These are phyloP conservation scores for Drosophila equinoxialis DNA, from an alignment of 1,140 invertebrate genomes.

Conservation along the genomic window DNA sequence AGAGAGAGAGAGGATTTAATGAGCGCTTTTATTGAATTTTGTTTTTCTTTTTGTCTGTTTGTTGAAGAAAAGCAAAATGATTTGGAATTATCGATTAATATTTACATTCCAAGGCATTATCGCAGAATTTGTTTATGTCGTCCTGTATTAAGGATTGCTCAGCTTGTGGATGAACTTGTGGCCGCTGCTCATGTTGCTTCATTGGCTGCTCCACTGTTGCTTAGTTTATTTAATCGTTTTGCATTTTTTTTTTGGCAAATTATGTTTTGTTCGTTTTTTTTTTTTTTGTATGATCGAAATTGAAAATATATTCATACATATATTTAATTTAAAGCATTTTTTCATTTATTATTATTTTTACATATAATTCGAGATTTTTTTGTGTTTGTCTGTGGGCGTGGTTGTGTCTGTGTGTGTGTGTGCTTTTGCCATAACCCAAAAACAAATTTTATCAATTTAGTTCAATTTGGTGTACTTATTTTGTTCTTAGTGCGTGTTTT, in stretches of 20 bases:
- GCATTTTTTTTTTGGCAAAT: constrained; percentile 45
- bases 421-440: constrained; percentile 41
- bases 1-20: not conserved
- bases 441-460: constrained; percentile 17
- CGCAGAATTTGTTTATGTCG: constrained; percentile 90
- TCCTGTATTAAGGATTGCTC: constrained; percentile 85
- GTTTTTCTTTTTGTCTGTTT: not conserved
- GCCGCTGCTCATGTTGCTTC: constrained; percentile 32
- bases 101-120: constrained; percentile 90
- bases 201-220: constrained; percentile 52
- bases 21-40: constrained; percentile 8
- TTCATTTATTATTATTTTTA: constrained; percentile 17
- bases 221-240: constrained; percentile 45
- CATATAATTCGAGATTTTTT: constrained; percentile 55
- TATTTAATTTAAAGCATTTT: constrained; percentile 11
- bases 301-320: constrained; percentile 35
- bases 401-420: constrained; percentile 36
- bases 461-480: constrained; percentile 32
- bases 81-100: constrained; percentile 48
- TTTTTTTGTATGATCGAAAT: constrained; percentile 46
- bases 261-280: constrained; percentile 47
- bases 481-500: constrained; percentile 74
- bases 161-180: constrained; percentile 27
- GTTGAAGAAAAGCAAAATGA: constrained; percentile 29
- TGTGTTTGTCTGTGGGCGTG: constrained; percentile 8